A percentile compares a stretch with the other conserved stretches of the same genome.
Evolutionary conservation across 2,113 vertebrate genomes (phyloP).

Genomic region (Saccopteryx bilineata): DNA sequence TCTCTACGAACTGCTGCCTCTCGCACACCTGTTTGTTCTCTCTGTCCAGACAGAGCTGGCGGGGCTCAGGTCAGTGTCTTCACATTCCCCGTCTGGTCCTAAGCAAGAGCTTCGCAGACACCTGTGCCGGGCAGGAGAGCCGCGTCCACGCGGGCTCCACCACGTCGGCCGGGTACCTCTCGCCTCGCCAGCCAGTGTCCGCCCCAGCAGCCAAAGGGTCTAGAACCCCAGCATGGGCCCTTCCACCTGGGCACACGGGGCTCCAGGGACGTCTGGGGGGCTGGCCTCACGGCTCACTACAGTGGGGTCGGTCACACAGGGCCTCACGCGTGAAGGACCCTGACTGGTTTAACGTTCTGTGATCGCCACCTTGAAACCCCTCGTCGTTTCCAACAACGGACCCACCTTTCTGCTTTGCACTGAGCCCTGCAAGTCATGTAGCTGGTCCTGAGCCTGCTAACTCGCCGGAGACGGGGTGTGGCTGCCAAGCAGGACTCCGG

Average conservation of each 20-base stretch:
- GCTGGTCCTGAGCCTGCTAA: neutral
- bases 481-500: neutral
- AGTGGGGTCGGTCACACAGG: accelerated
- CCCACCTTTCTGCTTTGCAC: neutral
- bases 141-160: neutral
- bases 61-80: neutral
- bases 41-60: slow-evolving; percentile 70
- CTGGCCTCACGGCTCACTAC: neutral
- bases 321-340: too few relatives aligned
- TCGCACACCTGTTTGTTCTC: slow-evolving; percentile 56
- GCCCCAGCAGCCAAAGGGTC: neutral
- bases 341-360: neutral
- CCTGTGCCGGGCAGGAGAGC: neutral
- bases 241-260: neutral
- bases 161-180: accelerated
- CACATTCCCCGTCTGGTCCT: neutral
- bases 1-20: slow-evolving; percentile 35
- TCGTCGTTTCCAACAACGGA: neutral
- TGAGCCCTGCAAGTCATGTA: neutral
- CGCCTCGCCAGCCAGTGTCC: neutral
- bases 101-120: neutral
- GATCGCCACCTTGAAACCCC: neutral
- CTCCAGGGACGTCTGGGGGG: neutral
- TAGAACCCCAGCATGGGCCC: neutral
- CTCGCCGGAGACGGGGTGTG: neutral